Percentiles rank a stretch among this genome's conserved stretches.
Evolutionary conservation across 2,888 invertebrate species (phyloP).

Genomic region (Orthosia gothica): DNA sequence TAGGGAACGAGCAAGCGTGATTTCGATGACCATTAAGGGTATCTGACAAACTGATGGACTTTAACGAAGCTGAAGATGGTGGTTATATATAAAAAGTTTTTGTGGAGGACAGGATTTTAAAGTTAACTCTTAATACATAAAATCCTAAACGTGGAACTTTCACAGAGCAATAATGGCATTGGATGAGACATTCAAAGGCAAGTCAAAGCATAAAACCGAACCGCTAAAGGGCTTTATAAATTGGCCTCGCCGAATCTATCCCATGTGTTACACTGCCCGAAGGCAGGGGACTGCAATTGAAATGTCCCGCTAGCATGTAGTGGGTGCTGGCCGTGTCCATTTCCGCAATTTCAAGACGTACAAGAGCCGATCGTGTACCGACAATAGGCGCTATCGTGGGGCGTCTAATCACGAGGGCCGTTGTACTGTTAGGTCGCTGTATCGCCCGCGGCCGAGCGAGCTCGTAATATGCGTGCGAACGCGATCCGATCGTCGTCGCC

Average conservation of each 20-base stretch:
- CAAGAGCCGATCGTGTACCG: conserved; percentile 90
- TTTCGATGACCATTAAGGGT: conserved; percentile 70
- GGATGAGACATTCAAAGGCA: conserved; percentile 48
- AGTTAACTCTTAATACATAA: conserved; percentile 4
- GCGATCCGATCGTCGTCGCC: conserved; percentile 85
- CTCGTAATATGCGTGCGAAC: conserved; percentile 91
- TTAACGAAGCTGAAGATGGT: conserved; percentile 27
- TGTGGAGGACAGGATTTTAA: not conserved
- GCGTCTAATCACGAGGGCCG: conserved; percentile 89
- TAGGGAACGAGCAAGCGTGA: conserved; percentile 72
- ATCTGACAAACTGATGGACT: conserved; percentile 45
- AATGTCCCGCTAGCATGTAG: conserved; percentile 89
- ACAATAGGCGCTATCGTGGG: conserved; percentile 91
- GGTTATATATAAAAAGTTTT: conserved; percentile 1
- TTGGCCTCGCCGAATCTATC: conserved; percentile 73
- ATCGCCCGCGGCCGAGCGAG: conserved; percentile 80
- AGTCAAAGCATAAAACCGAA: conserved; percentile 46
- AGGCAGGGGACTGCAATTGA: conserved; percentile 86
- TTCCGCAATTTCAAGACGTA: conserved; percentile 91
- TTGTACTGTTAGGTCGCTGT: conserved; percentile 88
- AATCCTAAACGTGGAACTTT: conserved; percentile 18
- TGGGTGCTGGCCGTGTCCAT: conserved; percentile 89
- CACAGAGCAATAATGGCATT: conserved; percentile 26
- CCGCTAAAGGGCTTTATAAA: conserved; percentile 54
- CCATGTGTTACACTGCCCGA: conserved; percentile 82